Conservation (phyloP, 92 coral and sea anemone species). For the Metridium senile region DNA sequence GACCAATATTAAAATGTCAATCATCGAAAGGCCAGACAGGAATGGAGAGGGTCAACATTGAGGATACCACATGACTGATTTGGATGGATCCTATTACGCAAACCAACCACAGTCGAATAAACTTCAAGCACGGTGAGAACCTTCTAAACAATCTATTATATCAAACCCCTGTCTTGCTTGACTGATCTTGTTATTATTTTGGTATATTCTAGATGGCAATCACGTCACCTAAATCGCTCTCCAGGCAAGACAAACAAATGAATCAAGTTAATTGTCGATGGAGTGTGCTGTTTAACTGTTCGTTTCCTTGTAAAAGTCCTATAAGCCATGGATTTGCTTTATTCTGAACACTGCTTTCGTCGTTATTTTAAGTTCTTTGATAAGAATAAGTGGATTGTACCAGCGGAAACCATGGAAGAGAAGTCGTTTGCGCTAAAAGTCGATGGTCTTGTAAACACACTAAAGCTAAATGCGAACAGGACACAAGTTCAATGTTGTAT, state of each 20-base stretch:
- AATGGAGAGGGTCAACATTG: not conserved
- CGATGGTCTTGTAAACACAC: conserved; percentile 34
- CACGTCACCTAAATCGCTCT: not conserved
- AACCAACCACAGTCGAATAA: not conserved
- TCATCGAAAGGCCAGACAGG: not conserved
- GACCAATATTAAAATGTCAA: not conserved
- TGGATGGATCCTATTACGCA: not conserved
- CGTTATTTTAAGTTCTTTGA: conserved; percentile 28
- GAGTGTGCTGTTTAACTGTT: not conserved
- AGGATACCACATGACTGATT: not conserved
- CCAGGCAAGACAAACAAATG: not conserved
- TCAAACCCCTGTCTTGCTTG: not conserved
- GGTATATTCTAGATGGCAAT: not conserved
- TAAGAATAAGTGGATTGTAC: not conserved
- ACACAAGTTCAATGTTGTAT: conserved; percentile 55
- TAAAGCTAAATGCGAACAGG: conserved; percentile 53
- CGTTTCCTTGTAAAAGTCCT: not conserved
- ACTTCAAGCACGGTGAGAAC: not conserved
- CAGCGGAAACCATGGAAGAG: conserved; percentile 11
- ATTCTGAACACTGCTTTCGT: conserved; percentile 39
- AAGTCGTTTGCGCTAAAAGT: conserved; percentile 23
- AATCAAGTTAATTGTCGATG: not conserved
- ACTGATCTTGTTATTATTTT: not conserved
- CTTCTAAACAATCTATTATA: not conserved
- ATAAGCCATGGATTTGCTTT: conserved; percentile 32